Percentiles rank a stretch among this genome's conserved stretches.
Evolutionary conservation across 2,797 vertebrate species (phyloP).

Genomic region (Peromyscus nudipes): DNA sequence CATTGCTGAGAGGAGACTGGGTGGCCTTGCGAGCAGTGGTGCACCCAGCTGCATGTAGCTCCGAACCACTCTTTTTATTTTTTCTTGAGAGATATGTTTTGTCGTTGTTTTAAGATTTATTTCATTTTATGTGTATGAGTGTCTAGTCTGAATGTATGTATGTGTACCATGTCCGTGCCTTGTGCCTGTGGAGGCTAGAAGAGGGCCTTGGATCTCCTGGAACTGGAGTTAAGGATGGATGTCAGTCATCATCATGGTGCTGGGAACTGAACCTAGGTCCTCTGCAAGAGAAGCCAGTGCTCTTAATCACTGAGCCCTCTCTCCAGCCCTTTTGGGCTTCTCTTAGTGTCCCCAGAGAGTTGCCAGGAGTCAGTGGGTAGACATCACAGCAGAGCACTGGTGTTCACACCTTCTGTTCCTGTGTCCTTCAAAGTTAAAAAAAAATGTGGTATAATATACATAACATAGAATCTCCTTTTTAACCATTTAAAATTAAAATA

Average conservation of each 20-base stretch:
- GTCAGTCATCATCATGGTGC: background rate
- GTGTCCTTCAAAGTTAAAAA: conserved; percentile 22
- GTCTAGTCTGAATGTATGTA: background rate
- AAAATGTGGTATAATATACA: conserved; percentile 13
- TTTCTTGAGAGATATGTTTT: background rate
- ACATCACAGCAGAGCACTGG: background rate
- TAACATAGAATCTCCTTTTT: conserved; percentile 20
- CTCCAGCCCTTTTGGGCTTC: background rate
- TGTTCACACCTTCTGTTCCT: background rate
- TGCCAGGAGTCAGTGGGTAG: background rate
- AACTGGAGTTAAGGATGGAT: background rate
- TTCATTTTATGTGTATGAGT: background rate
- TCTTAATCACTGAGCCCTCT: background rate
- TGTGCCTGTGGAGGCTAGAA: background rate
- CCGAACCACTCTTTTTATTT: background rate
- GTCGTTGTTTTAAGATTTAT: background rate
- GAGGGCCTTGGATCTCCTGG: background rate
- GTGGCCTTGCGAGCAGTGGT: background rate
- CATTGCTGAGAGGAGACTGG: background rate
- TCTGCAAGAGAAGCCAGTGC: background rate
- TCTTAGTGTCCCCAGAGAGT: background rate
- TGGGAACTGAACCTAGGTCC: background rate
- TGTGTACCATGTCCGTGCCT: background rate
- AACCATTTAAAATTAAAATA: background rate
- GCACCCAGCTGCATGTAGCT: background rate